These are phyloP conservation scores for Ailuropoda melanoleuca DNA, from an alignment of 2,113 vertebrate genomes.

Conservation along the genomic window DNA sequence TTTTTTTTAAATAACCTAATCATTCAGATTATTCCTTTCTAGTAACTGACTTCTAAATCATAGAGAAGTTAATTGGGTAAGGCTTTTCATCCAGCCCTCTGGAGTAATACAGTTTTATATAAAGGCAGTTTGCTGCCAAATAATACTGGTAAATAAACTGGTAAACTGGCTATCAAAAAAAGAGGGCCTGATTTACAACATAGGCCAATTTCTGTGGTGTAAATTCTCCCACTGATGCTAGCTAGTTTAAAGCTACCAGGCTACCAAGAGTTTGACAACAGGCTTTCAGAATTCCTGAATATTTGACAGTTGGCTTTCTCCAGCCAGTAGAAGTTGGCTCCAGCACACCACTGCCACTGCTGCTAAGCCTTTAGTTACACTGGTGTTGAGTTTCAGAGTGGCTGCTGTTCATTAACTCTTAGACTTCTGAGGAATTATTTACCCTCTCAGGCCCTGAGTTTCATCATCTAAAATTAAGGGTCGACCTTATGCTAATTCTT, in stretches of 20 bases:
- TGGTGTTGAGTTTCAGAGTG: constrained; percentile 26
- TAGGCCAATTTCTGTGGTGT: constrained; percentile 40
- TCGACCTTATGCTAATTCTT: constrained; percentile 5
- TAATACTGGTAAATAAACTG: background rate
- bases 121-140: background rate
- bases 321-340: background rate
- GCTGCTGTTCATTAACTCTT: constrained; percentile 28
- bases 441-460: background rate
- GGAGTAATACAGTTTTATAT: background rate
- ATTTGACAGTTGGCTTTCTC: background rate
- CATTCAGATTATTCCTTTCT: constrained; percentile 12
- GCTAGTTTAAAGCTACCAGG: background rate
- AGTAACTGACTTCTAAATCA: constrained; percentile 28
- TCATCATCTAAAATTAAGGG: constrained; percentile 24
- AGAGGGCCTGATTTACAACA: background rate
- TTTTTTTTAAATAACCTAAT: constrained; percentile 11
- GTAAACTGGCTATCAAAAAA: background rate
- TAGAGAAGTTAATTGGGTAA: background rate
- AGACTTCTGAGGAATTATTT: constrained; percentile 43
- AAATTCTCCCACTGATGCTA: background rate
- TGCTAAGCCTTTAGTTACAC: background rate
- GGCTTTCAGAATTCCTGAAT: constrained; percentile 46
- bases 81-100: background rate
- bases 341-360: background rate
- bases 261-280: background rate